phyloP scores from a whole-genome alignment of 2,888 invertebrate species.

The Theretra japonica region DNA sequence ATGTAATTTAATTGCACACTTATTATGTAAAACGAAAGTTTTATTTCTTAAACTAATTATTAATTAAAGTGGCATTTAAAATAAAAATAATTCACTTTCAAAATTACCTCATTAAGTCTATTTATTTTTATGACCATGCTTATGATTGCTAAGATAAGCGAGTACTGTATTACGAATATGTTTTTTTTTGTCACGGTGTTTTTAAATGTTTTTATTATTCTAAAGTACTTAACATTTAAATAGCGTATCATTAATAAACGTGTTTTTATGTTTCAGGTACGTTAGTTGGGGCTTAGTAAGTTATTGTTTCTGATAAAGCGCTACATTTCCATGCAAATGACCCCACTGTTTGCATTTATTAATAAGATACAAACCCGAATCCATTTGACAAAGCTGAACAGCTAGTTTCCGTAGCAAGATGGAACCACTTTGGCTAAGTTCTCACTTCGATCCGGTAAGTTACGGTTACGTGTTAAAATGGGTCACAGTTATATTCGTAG shows the following conservation, averaged over 20 bases:
- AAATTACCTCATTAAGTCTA: slow-evolving; percentile 11
- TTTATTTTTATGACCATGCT: background rate
- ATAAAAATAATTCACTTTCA: background rate
- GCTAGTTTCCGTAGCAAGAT: slow-evolving; percentile 43
- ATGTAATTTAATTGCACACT: background rate
- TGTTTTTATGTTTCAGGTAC: slow-evolving; percentile 50
- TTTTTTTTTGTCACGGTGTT: background rate
- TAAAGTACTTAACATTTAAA: background rate
- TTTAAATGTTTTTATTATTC: background rate
- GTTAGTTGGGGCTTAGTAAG: slow-evolving; percentile 37
- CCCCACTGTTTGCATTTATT: slow-evolving; percentile 28
- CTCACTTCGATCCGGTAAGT: slow-evolving; percentile 44
- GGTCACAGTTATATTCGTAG: slow-evolving; percentile 37
- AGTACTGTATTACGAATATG: no score
- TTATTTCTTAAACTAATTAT: background rate
- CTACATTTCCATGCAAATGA: slow-evolving; percentile 15
- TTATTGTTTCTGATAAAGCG: slow-evolving; percentile 22
- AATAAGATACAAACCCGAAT: slow-evolving; percentile 42
- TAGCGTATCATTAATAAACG: slow-evolving; percentile 18
- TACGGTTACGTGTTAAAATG: slow-evolving; percentile 43
- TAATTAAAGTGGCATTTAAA: background rate
- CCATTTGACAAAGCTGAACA: slow-evolving; percentile 38
- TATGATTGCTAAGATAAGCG: no score
- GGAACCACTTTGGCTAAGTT: slow-evolving; percentile 48
- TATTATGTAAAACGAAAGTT: background rate